Percentiles rank a stretch among this genome's conserved stretches.
Conservation (phyloP, 2,888 invertebrate species). For the Allygus modestus region DNA sequence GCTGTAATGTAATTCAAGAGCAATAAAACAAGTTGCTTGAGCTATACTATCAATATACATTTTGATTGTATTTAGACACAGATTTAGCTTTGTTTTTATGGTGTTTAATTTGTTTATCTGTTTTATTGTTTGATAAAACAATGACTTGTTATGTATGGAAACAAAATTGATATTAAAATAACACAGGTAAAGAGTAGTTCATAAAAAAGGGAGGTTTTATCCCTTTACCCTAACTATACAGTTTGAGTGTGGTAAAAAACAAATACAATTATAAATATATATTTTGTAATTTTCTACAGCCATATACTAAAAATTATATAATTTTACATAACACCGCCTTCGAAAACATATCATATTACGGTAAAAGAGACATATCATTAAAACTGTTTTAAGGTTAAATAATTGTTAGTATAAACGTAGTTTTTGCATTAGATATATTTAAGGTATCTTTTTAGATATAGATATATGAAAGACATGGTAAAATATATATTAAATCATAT, state of each 20-base stretch:
- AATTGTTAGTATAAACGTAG: background rate
- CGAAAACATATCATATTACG: background rate
- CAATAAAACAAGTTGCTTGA: conserved; percentile 49
- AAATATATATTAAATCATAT: too few relatives aligned
- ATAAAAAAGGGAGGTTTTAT: too few relatives aligned
- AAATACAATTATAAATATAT: too few relatives aligned
- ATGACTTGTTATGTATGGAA: too few relatives aligned
- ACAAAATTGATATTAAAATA: background rate
- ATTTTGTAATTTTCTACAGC: too few relatives aligned
- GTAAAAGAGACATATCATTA: background rate
- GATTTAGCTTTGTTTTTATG: too few relatives aligned
- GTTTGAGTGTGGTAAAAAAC: too few relatives aligned
- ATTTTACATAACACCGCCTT: background rate
- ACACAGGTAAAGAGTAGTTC: background rate
- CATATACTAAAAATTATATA: background rate
- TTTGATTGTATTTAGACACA: too few relatives aligned
- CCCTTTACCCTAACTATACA: too few relatives aligned
- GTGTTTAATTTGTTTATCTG: too few relatives aligned
- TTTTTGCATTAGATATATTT: background rate
- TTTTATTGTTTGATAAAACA: too few relatives aligned
- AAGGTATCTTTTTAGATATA: background rate
- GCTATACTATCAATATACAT: conserved; percentile 43
- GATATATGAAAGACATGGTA: background rate
- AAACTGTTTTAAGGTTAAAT: background rate
- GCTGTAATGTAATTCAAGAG: conserved; percentile 17